Evolutionary conservation across 2,113 vertebrate genomes (phyloP).

Genomic region (Heterochromis multidens): DNA sequence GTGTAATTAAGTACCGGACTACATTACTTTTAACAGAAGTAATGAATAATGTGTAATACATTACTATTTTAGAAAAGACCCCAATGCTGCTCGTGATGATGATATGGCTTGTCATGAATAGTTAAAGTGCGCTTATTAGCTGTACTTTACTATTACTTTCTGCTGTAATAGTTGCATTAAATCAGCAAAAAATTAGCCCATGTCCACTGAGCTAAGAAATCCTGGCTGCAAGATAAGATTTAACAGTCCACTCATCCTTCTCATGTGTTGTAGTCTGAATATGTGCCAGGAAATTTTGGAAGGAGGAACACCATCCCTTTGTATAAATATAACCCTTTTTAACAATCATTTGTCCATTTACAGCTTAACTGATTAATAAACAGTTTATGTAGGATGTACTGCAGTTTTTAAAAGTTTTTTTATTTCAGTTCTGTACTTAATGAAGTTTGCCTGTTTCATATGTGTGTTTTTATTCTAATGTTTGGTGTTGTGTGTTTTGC

Average conservation of each 20-base stretch:
- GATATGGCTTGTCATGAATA: not conserved
- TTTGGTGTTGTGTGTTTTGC: no score
- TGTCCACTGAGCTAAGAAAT: not conserved
- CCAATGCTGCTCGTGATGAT: rapidly evolving
- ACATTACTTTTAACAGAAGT: not conserved
- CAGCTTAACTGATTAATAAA: not conserved
- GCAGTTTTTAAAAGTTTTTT: no score
- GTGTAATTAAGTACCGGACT: not conserved
- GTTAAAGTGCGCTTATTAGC: not conserved
- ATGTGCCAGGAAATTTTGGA: not conserved
- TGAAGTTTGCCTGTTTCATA: no score
- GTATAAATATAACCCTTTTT: not conserved
- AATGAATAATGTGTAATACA: not conserved
- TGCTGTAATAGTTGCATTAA: no score
- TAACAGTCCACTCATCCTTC: not conserved
- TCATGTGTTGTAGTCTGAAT: not conserved
- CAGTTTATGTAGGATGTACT: not conserved
- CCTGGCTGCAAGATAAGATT: not conserved
- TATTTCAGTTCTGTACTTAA: no score
- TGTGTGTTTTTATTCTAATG: no score
- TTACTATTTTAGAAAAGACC: not conserved
- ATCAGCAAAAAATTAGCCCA: not conserved
- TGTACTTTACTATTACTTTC: not conserved
- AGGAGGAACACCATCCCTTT: not conserved
- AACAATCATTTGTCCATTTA: not conserved